Percentiles rank a stretch among this genome's conserved stretches.
Conservation (phyloP, 1,140 invertebrate genomes). For the Coelopa frigida region DNA sequence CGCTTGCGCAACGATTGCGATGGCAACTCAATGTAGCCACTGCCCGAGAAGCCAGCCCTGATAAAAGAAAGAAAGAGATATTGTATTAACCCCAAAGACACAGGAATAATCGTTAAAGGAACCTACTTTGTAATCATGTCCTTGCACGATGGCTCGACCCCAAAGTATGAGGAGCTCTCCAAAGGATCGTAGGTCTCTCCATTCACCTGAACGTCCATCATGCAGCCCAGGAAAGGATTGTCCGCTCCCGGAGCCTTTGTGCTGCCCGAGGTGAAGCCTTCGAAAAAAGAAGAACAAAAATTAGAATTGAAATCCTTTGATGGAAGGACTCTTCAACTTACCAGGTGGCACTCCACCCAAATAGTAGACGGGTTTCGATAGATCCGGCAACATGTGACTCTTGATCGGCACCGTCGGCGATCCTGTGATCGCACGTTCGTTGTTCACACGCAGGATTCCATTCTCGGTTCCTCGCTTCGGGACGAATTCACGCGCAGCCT, state of each 20-base stretch:
- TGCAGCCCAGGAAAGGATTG: constrained; percentile 69
- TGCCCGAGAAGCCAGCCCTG: constrained; percentile 67
- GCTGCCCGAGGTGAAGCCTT: constrained; percentile 33
- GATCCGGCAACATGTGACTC: constrained; percentile 56
- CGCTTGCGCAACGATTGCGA: constrained; percentile 60
- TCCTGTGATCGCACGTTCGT: constrained; percentile 57
- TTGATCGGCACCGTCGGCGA: constrained; percentile 54
- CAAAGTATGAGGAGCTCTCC: constrained; percentile 61
- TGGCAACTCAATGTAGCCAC: constrained; percentile 69
- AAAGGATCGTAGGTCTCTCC: constrained; percentile 51
- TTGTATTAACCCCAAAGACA: too few species aligned
- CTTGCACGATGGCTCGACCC: constrained; percentile 67
- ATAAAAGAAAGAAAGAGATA: constrained; percentile 12
- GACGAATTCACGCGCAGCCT: constrained; percentile 54
- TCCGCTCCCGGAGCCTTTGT: constrained; percentile 45
- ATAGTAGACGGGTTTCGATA: constrained; percentile 58
- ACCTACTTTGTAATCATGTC: constrained; percentile 53
- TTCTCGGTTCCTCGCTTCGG: constrained; percentile 51
- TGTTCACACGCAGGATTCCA: constrained; percentile 62
- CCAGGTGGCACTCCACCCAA: constrained; percentile 76
- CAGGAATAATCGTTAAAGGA: not conserved
- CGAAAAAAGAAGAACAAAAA: not conserved
- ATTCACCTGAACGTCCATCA: constrained; percentile 70
- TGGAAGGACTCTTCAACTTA: constrained; percentile 28
- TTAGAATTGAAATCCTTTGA: too few species aligned